A percentile compares a stretch with the other conserved stretches of the same genome.
phyloP scores from a whole-genome alignment of 2,888 invertebrate genomes.

The Cabera pusaria region DNA sequence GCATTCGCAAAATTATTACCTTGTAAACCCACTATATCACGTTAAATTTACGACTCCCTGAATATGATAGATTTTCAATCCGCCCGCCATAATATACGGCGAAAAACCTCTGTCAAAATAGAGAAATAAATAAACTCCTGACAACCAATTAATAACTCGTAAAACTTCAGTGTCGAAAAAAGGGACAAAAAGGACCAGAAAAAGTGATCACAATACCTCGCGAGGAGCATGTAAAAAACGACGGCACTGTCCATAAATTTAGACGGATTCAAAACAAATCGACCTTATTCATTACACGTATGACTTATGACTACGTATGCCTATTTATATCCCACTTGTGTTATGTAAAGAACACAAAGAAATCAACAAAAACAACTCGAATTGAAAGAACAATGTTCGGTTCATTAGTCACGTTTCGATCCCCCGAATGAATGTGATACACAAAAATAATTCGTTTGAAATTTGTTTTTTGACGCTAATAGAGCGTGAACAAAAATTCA shows the following conservation, averaged over 20 bases:
- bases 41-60: conserved; percentile 81
- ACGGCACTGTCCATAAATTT: conserved; percentile 80
- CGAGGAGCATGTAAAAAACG: conserved; percentile 77
- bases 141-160: conserved; percentile 84
- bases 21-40: conserved; percentile 80
- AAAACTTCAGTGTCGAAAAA: conserved; percentile 80
- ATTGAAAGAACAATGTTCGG: conserved; percentile 55
- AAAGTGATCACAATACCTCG: conserved; percentile 74
- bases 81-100: conserved; percentile 73
- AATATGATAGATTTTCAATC: conserved; percentile 84
- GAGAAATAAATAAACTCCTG: conserved; percentile 81
- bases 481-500: conserved; percentile 39
- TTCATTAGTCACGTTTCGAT: conserved; percentile 75
- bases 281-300: conserved; percentile 82
- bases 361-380: conserved; percentile 57
- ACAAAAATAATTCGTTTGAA: conserved; percentile 21
- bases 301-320: conserved; percentile 75
- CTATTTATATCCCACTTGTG: conserved; percentile 74
- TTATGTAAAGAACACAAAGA: conserved; percentile 67
- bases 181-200: conserved; percentile 74
- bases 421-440: conserved; percentile 28
- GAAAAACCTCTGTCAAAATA: conserved; percentile 81
- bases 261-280: conserved; percentile 82
- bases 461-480: conserved; percentile 41
- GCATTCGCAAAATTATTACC: conserved; percentile 77